Base-by-base conservation (phyloP, 2,797 vertebrate genomes). In the Labroides dimidiatus region DNA sequence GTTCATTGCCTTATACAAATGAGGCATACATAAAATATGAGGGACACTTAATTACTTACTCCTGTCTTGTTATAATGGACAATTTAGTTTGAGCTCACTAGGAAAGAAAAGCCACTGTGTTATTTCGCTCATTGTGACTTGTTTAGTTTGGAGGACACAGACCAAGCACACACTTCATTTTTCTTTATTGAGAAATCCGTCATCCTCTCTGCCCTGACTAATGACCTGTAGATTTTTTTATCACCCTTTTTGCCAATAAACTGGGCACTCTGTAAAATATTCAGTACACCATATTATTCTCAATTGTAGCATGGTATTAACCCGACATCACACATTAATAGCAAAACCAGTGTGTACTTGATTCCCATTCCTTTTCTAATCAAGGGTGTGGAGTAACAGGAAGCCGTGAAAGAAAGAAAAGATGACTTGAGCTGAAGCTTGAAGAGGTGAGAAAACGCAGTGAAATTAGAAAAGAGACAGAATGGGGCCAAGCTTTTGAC, bases 401-500 rank as follows among this genome's bases (percentile, higher is more conserved):
- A 72, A 69, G 39, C 60, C 59, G 17, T 58, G 41, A 64, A 72
- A 44, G 54, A 72, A 55, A 44, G 43, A 64, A 53, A 70, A 57
- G 49, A 67, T 33, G 58, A 70, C 52, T 56, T 9, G 23, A 73
- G 54, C 53, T 52, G 74, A 65, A 69, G 57, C 53, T 69, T 57
- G 30, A 62, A 39, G 51, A 78, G 37, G 54, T 72, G 23, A 79
- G 21, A 60, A 72, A 78, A 75, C 63, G 16, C 24, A 58, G 7
- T 19, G 24, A 75, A 81, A 65, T 72, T 70, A n/a, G 52, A 75
- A 63, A 81, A 60, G 63, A 77, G 87, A 92, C 84, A 88, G 87
- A 92, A 89, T 88, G 84, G 69, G 88, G 87, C 75, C 81, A 63
- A 73, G 53, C 47, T 73, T 60, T 68, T 89, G 89, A 90, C 83